Evolutionary conservation across 2,888 invertebrate genomes (phyloP).

Genomic region (Drosophila suboccidentalis): DNA sequence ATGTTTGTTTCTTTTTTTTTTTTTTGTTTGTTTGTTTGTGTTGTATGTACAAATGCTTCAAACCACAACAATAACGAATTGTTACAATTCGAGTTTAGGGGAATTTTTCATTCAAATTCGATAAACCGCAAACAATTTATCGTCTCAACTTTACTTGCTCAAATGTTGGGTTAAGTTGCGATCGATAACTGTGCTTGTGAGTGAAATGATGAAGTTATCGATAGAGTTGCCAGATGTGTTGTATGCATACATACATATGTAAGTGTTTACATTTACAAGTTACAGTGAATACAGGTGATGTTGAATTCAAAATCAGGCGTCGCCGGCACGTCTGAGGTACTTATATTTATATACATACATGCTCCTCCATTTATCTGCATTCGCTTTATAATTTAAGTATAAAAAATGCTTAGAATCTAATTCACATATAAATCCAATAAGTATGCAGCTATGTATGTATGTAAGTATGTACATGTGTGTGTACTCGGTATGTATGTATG

Average conservation of each 20-base stretch:
- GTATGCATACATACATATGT: conserved; percentile 22
- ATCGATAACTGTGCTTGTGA: conserved; percentile 4
- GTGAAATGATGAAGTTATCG: neutral
- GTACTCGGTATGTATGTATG: conserved; percentile 11
- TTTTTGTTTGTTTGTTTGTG: neutral
- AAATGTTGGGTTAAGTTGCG: neutral
- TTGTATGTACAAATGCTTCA: conserved; percentile 4
- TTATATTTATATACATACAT: conserved; percentile 43
- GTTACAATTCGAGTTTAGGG: conserved; percentile 3
- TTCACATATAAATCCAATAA: conserved; percentile 55
- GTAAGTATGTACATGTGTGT: conserved; percentile 20
- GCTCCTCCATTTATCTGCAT: conserved; percentile 6
- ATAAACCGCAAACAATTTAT: neutral
- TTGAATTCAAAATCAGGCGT: conserved; percentile 62
- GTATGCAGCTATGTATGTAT: conserved; percentile 23
- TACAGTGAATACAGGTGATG: conserved; percentile 4
- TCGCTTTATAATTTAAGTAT: conserved; percentile 41
- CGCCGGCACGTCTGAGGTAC: conserved; percentile 57
- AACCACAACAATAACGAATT: conserved; percentile 6
- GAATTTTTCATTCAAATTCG: neutral
- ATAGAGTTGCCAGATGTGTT: conserved; percentile 5
- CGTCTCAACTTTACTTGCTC: neutral
- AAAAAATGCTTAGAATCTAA: conserved; percentile 47
- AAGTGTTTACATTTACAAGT: conserved; percentile 43
- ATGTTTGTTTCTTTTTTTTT: neutral